phyloP scores from a whole-genome alignment of 2,113 vertebrate genomes.

The Gambusia affinis region DNA sequence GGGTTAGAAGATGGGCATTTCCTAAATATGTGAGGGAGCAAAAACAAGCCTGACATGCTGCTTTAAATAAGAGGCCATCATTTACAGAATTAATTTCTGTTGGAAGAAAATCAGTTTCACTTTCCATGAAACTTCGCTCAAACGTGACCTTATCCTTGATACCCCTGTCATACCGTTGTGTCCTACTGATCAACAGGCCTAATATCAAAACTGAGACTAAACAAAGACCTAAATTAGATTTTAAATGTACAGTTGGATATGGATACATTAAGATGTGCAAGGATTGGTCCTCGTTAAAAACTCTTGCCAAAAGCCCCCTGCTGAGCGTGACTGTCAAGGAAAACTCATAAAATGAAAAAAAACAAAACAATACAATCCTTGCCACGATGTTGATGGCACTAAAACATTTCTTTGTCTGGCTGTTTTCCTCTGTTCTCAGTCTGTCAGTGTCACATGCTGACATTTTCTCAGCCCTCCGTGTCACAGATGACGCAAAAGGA shows the following conservation, averaged over 20 bases:
- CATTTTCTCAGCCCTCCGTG: background rate
- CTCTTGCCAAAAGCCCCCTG: too few species aligned
- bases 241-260: too few species aligned
- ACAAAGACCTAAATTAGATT: too few species aligned
- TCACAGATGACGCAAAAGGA: background rate
- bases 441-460: background rate
- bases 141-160: too few species aligned
- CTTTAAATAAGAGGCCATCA: too few species aligned
- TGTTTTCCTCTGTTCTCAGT: background rate
- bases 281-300: background rate
- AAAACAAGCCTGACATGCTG: background rate
- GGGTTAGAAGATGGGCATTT: constrained; percentile 27
- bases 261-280: background rate
- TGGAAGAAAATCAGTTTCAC: too few species aligned
- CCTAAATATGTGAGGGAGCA: background rate
- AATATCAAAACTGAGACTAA: too few species aligned
- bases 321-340: background rate
- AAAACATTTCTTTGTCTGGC: background rate
- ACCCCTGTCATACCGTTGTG: too few species aligned
- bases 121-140: background rate
- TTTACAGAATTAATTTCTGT: background rate
- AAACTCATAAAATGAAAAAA: background rate
- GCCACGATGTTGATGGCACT: background rate
- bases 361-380: background rate
- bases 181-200: too few species aligned